Conservation (phyloP, 2,888 invertebrate species). For the Macrophya alboannulata region DNA sequence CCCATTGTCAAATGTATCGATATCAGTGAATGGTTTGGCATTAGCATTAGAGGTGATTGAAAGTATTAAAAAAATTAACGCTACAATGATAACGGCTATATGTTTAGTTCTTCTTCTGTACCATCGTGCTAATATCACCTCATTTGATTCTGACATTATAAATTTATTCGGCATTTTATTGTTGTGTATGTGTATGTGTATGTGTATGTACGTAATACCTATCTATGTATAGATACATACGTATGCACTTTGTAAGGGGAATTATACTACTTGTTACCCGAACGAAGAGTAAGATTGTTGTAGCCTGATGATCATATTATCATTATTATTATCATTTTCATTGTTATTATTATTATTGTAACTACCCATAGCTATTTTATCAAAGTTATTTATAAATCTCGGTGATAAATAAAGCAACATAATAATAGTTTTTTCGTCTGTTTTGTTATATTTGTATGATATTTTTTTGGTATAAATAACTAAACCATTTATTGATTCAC, state of each 20-base stretch:
- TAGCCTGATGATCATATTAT: background rate
- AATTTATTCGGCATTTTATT: background rate
- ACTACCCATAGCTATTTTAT: conserved; percentile 4
- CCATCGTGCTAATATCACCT: conserved; percentile 24
- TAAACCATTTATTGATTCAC: conserved; percentile 37
- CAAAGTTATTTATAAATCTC: conserved; percentile 11
- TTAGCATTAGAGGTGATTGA: background rate
- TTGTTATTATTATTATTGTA: conserved; percentile 4
- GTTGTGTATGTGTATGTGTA: background rate
- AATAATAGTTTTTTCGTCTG: background rate
- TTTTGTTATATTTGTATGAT: background rate
- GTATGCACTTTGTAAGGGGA: background rate
- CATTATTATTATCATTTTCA: background rate
- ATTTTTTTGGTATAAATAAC: background rate
- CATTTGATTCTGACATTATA: conserved; percentile 44
- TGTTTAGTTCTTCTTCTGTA: conserved; percentile 9
- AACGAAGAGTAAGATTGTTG: conserved; percentile 17
- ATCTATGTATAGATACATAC: background rate
- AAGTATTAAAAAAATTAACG: background rate
- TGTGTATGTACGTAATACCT: background rate
- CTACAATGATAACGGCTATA: background rate
- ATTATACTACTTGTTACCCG: conserved; percentile 27
- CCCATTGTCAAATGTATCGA: conserved; percentile 23
- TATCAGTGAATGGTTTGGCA: conserved; percentile 15
- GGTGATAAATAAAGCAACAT: conserved; percentile 5